Conservation (phyloP, 2,888 invertebrate species). For the Hipparchia semele region DNA sequence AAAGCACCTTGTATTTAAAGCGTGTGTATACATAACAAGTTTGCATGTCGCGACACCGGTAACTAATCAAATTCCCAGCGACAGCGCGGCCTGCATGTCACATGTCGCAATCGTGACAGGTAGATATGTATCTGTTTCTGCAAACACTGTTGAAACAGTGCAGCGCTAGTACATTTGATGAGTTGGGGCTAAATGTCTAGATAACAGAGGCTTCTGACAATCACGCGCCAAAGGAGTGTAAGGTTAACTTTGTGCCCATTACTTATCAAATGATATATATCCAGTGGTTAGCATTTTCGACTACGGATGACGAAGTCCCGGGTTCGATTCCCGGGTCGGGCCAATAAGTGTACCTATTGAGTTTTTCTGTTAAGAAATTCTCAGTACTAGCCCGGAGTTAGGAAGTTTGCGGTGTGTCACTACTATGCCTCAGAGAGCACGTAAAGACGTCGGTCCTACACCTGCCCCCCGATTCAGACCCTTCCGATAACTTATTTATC, state of each 20-base stretch:
- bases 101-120: constrained; percentile 12
- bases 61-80: constrained; percentile 12
- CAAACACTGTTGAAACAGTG: constrained; percentile 8
- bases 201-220: neutral
- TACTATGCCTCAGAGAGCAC: too few species aligned
- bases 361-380: too few species aligned
- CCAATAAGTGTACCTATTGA: too few species aligned
- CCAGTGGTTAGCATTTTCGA: too few species aligned
- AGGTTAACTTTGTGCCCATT: neutral
- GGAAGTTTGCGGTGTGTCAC: too few species aligned
- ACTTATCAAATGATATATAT: too few species aligned
- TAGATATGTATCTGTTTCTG: constrained; percentile 5
- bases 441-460: too few species aligned
- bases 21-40: neutral
- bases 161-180: neutral
- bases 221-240: neutral
- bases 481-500: too few species aligned
- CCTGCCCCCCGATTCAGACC: too few species aligned
- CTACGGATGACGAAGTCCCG: too few species aligned
- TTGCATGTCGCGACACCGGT: neutral
- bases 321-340: too few species aligned
- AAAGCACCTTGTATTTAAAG: neutral
- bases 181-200: neutral
- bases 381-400: too few species aligned
- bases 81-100: constrained; percentile 5